Conservation (phyloP, 2,888 invertebrate genomes). For the Caenorhabditis sp. region DNA sequence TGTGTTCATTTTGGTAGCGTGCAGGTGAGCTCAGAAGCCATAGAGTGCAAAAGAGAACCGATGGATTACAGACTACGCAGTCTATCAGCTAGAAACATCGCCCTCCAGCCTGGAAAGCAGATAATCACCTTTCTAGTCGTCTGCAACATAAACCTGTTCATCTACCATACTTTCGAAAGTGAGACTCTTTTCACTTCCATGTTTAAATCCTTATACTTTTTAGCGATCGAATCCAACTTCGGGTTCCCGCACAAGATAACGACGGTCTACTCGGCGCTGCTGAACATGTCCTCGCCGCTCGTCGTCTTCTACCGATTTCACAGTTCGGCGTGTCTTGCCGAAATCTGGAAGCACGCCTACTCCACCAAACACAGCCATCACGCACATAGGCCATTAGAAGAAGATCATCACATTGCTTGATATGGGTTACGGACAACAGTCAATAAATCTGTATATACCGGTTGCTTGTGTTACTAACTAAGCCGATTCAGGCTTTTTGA, state of each 20-base stretch:
- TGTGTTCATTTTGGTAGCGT: slow-evolving; percentile 72
- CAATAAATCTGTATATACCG: slow-evolving; percentile 23
- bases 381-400: slow-evolving; percentile 12
- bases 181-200: background rate
- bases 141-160: slow-evolving; percentile 75
- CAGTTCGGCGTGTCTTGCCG: slow-evolving; percentile 67
- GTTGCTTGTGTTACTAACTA: background rate
- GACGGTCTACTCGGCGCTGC: slow-evolving; percentile 58
- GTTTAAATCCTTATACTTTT: background rate
- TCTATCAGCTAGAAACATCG: slow-evolving; percentile 36
- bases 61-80: slow-evolving; percentile 54
- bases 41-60: background rate
- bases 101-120: slow-evolving; percentile 73
- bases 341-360: slow-evolving; percentile 68
- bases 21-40: slow-evolving; percentile 44
- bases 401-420: slow-evolving; percentile 44
- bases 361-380: slow-evolving; percentile 47
- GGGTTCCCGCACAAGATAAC: slow-evolving; percentile 55
- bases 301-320: slow-evolving; percentile 64
- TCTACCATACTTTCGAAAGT: slow-evolving; percentile 70
- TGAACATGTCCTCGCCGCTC: slow-evolving; percentile 52
- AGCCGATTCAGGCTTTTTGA: too few species aligned
- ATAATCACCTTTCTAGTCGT: slow-evolving; percentile 76
- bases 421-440: background rate
- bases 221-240: slow-evolving; percentile 72